A percentile compares a stretch with the other conserved stretches of the same genome.
phyloP scores from a whole-genome alignment of 2,797 vertebrate genomes.

The Macroramphosus scolopax region DNA sequence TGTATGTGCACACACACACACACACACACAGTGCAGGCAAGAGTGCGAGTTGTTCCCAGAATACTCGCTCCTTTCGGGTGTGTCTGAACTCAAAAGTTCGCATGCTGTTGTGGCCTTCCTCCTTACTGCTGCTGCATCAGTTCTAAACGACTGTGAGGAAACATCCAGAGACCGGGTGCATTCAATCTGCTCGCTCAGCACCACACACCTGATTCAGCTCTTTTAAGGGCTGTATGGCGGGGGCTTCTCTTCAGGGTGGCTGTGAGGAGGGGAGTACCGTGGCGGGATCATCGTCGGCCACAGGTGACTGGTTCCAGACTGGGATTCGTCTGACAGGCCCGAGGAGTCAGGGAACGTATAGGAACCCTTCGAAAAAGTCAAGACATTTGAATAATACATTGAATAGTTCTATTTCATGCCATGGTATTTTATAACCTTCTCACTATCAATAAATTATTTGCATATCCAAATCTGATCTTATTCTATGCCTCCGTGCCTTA shows the following conservation, averaged over 20 bases:
- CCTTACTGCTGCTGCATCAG: conserved; percentile 6
- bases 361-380: conserved; percentile 77
- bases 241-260: conserved; percentile 95
- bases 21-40: conserved; percentile 32
- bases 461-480: no score
- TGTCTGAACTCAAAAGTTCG: conserved; percentile 36
- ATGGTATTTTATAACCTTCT: no score
- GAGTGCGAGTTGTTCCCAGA: conserved; percentile 35
- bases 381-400: no score
- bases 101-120: conserved; percentile 29
- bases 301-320: conserved; percentile 91
- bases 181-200: conserved; percentile 21
- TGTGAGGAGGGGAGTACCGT: conserved; percentile 93
- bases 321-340: conserved; percentile 90
- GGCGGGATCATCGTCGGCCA: conserved; percentile 92
- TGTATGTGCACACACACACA: conserved; percentile 11
- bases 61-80: conserved; percentile 14
- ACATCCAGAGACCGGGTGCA: conserved; percentile 28
- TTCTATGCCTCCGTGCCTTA: no score
- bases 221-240: conserved; percentile 93
- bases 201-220: conserved; percentile 14
- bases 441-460: no score
- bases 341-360: conserved; percentile 86
- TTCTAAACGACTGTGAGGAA: conserved; percentile 24
- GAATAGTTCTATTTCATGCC: no score